Evolutionary conservation across 2,797 vertebrate species (phyloP), one percentile per base, ranked within the genome.

Genomic region (Anguilla marmorata): DNA sequence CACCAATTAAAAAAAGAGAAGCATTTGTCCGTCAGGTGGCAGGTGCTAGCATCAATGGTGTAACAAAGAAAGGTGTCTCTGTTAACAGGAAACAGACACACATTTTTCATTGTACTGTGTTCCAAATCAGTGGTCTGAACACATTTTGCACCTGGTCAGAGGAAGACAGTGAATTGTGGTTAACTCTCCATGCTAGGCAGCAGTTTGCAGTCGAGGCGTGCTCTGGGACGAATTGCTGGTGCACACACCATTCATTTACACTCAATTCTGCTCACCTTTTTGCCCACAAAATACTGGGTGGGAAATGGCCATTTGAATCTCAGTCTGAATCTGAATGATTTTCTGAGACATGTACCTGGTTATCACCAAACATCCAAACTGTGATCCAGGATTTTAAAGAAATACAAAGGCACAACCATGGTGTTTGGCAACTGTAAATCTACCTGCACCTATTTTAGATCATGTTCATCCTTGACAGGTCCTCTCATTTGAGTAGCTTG

Each of bases 171-270:
- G 66, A 74, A 84, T 69, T 52, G 3, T 2, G 45, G n/a, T 79
- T 21, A 8, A 60, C 54, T 66, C n/a, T 87, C 76, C 41, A 8
- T 1, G 56, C 76, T 63, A 8, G 9, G 54, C 37, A 19, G 27
- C 60, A n/a, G 52, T 37, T 85, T 60, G 11, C 14, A 85, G 56
- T 16, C 4, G 30, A 83, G 5, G 2, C 58, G 0, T 69, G 52
- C 30, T 85, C n/a, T 37, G 12, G n/a, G 45, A 50, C 2, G 3
- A 37, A 58, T 52, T 69, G 79, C 69, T 11, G 45, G n/a, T 72
- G 7, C n/a, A 30, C 66, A 24, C n/a, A 63, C 56, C 84, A 63
- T 85, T 85, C 63, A 85, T 85, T 85, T 48, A 9, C 30, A 52
- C 45, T 84, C 50, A 9, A 9, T 27, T 30, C 37, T n/a, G 5